phyloP scores from a whole-genome alignment of 1,140 invertebrate genomes.

The Plectrocnemia conspersa region DNA sequence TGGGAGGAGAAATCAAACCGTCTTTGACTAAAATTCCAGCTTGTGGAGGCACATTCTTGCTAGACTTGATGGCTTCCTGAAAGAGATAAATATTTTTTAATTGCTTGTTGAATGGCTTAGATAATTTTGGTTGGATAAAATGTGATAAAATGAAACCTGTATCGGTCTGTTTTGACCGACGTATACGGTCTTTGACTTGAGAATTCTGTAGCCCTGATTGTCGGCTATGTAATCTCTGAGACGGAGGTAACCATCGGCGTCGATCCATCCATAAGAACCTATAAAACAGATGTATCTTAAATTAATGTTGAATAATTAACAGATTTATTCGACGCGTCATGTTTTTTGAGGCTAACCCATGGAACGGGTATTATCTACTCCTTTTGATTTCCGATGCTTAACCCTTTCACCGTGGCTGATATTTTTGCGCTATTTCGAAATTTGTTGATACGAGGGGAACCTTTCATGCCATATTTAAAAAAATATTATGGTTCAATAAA shows the following conservation, averaged over 20 bases:
- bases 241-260: slow-evolving; percentile 71
- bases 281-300: too few relatives aligned
- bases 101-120: neutral
- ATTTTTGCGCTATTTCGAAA: too few relatives aligned
- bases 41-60: slow-evolving; percentile 64
- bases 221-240: slow-evolving; percentile 85
- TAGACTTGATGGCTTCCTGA: slow-evolving; percentile 61
- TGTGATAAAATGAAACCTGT: slow-evolving; percentile 36
- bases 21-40: slow-evolving; percentile 59
- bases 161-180: slow-evolving; percentile 68
- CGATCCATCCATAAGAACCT: slow-evolving; percentile 77
- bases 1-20: slow-evolving; percentile 36
- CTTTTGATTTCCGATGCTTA: too few relatives aligned
- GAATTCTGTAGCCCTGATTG: slow-evolving; percentile 69
- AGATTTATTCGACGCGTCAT: too few relatives aligned
- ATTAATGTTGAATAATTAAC: too few relatives aligned
- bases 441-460: too few relatives aligned
- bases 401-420: too few relatives aligned
- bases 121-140: neutral
- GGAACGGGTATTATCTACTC: too few relatives aligned
- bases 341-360: too few relatives aligned
- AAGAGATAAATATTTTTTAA: slow-evolving; percentile 24
- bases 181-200: slow-evolving; percentile 73
- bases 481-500: too few relatives aligned
- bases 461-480: too few relatives aligned